phyloP scores from a whole-genome alignment of 2,113 vertebrate genomes.

The Gymnorhina tibicen region DNA sequence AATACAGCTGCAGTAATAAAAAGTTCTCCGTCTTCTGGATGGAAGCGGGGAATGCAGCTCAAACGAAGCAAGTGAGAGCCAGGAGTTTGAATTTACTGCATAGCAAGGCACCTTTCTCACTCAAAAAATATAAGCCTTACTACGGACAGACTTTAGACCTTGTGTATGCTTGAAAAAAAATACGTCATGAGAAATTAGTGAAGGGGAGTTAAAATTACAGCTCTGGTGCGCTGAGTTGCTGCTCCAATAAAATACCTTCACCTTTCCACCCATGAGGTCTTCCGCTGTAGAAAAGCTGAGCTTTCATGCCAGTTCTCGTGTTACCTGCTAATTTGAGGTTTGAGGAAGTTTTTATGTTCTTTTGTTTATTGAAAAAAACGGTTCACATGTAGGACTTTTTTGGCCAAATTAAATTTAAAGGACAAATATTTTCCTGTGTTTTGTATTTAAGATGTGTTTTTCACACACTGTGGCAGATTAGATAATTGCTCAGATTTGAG shows the following conservation, averaged over 20 bases:
- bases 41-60: background rate
- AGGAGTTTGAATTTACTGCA: background rate
- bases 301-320: background rate
- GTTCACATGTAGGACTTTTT: background rate
- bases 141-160: background rate
- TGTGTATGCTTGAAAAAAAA: background rate
- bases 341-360: background rate
- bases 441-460: background rate
- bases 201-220: background rate
- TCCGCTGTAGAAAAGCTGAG: background rate
- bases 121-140: background rate
- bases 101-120: background rate
- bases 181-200: background rate
- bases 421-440: background rate
- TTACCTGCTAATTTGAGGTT: background rate
- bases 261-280: background rate
- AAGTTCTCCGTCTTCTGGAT: background rate
- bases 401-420: background rate
- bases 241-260: fast-evolving
- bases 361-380: background rate
- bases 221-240: background rate
- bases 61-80: background rate
- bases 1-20: background rate
- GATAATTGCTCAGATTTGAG: background rate
- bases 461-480: background rate